phyloP scores from a whole-genome alignment of 2,797 vertebrate species.

The Acridotheres tristis region DNA sequence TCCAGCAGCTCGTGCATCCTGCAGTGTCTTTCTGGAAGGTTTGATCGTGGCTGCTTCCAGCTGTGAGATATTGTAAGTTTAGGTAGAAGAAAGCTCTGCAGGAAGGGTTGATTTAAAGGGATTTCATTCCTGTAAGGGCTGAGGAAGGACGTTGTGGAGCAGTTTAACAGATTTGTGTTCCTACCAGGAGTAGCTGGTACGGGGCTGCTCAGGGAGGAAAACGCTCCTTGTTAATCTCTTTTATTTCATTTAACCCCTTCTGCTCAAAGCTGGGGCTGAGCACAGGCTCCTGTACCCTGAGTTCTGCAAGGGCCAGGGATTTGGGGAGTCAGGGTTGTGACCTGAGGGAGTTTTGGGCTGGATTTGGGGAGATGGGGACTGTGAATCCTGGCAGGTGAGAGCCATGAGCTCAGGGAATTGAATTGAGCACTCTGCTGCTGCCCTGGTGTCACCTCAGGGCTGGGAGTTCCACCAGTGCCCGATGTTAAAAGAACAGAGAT shows the following conservation, averaged over 20 bases:
- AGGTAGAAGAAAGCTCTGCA: neutral
- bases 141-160: neutral
- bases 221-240: neutral
- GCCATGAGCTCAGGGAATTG: neutral
- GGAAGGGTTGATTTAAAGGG: neutral
- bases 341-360: fast-evolving
- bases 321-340: neutral
- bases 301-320: neutral
- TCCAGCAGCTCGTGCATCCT: neutral
- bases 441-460: fast-evolving
- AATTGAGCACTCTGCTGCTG: neutral
- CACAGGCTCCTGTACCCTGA: fast-evolving
- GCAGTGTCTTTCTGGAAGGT: neutral
- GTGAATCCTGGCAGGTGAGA: neutral
- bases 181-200: neutral
- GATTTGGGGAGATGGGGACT: neutral
- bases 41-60: neutral
- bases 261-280: neutral
- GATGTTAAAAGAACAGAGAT: fast-evolving
- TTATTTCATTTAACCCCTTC: neutral
- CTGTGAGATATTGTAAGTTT: fast-evolving
- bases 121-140: neutral
- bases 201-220: neutral
- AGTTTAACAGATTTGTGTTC: neutral
- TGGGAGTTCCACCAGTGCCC: neutral